Evolutionary conservation across 2,113 vertebrate genomes (phyloP), one percentile per base, ranked within the genome.

Genomic region (Nycticebus coucang): DNA sequence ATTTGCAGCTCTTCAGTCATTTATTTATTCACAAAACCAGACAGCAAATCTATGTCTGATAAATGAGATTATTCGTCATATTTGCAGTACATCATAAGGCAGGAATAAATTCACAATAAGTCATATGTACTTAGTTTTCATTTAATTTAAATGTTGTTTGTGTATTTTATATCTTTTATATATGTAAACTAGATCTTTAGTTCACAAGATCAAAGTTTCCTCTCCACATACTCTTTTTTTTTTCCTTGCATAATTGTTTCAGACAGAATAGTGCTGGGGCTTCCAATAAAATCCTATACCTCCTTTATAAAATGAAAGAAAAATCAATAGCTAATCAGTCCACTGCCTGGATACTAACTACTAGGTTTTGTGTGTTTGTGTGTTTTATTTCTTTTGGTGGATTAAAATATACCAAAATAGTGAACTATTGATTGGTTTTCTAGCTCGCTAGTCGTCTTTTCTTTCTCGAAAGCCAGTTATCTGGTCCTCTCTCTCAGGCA

Each of bases 271-370:
- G 26, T 14, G 15, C n/a, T 10, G 2, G 9, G 28, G 2, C 50
- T 95, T 93, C 66, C 24, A 59, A 72, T 86, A 88, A 89, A 97
- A 93, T 66, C 66, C 53, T 53, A 22, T 78, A 18, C 35, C 33
- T 96, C 60, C 66, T 95, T 30, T 55, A 10, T 75, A 94, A 88
- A n/a, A n/a, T 11, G 26, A 69, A 87, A 59, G 30, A 37, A 94
- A 97, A 95, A 97, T 97, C 97, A 96, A 97, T 98, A 97, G 60
- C 41, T 97, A 91, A 96, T 97, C 93, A 96, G 87, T 95, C 66
- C 92, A 41, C 87, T 88, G 91, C 84, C 93, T 82, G 68, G 75
- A 64, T 90, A 41, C 75, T 35, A 88, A 77, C 71, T 64, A 74
- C 89, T 50, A 35, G 37, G 30, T 89, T 89, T 71, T 60, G 79